These are phyloP conservation scores for Eupleurogrammus muticus DNA, from an alignment of 2,797 vertebrate species.

Conservation along the genomic window DNA sequence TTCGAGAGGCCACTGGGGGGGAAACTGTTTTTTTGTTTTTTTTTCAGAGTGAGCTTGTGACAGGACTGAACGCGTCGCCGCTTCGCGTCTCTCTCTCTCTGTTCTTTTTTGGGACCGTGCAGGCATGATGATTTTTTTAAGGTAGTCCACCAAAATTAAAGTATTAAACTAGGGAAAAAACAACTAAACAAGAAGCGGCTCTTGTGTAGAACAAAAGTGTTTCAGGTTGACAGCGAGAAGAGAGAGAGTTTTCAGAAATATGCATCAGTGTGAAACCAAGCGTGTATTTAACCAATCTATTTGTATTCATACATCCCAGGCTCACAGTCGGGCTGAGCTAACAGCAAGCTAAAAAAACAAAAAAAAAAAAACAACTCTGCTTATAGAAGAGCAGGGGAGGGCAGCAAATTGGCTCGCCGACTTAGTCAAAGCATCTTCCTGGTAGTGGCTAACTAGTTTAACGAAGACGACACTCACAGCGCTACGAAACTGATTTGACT, in stretches of 20 bases:
- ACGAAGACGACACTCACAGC: constrained; percentile 20
- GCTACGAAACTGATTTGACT: constrained; percentile 37
- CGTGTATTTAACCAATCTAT: constrained; percentile 32
- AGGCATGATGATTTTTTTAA: too few relatives aligned
- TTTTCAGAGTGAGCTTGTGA: too few relatives aligned
- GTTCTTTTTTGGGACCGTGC: too few relatives aligned
- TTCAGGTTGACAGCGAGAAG: neutral
- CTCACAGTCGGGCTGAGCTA: constrained; percentile 15
- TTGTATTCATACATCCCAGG: constrained; percentile 28
- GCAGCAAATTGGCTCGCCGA: constrained; percentile 24
- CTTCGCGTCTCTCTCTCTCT: too few relatives aligned
- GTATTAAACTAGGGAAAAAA: too few relatives aligned
- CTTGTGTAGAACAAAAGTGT: neutral
- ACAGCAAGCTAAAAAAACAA: constrained; percentile 25
- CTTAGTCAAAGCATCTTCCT: constrained; percentile 32
- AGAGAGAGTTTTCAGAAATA: constrained; percentile 2
- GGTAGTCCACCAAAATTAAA: too few relatives aligned
- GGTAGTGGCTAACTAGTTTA: constrained; percentile 15
- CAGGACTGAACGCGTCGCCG: too few relatives aligned
- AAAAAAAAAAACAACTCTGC: constrained; percentile 1
- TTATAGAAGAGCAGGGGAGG: constrained; percentile 20
- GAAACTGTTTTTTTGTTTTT: too few relatives aligned
- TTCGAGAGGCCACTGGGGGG: too few relatives aligned
- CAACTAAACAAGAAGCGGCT: neutral
- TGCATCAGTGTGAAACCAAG: constrained; percentile 29